Evolutionary conservation across 2,888 invertebrate species (phyloP), one percentile per base, ranked within the genome.

Genomic region (Lasioglossum marginatum): DNA sequence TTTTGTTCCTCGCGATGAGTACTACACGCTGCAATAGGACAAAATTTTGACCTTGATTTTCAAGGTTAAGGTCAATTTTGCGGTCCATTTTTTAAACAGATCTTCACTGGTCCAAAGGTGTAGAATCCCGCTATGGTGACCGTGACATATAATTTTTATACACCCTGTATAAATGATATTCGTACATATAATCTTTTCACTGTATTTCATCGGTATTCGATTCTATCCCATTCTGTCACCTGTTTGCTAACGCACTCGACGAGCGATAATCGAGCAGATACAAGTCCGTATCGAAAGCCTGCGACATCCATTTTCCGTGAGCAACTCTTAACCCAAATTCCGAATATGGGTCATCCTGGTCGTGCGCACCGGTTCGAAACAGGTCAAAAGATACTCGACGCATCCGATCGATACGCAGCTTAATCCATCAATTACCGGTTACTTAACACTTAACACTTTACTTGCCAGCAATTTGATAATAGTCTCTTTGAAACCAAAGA

Each of bases 241-340:
- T 70, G 60, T 82, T 74, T 75, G 71, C 63, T 14, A 37, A 63
- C 31, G 31, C 70, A 45, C 63, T 63, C 48, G 27, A 75, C 16
- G 40, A n/a, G 8, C 48, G 63, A 83, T 43, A 52, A 72, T 77
- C 63, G 68, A 31, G 4, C 45, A 40, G 48, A 75, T 71, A 63
- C 45, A 16, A n/a, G 27, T 45, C 16, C 23, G 52, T 40, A 66
- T 73, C 63, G 16, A 66, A 73, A 34, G 37, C 68, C 27, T 27
- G 43, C 34, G 27, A 34, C 52, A 43, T 79, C 79, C 37, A 37
- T 73, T 79, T 79, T 45, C 57, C 45, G 1, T 31, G 60, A 66
- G 31, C 40, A 63, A 68, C 75, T 83, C 60, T 86, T 86, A 80
- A 86, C 77, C 77, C 3, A 80, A 74, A 85, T 68, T 48, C 63